phyloP scores from a whole-genome alignment of 2,797 vertebrate species.

The Sparus aurata region DNA sequence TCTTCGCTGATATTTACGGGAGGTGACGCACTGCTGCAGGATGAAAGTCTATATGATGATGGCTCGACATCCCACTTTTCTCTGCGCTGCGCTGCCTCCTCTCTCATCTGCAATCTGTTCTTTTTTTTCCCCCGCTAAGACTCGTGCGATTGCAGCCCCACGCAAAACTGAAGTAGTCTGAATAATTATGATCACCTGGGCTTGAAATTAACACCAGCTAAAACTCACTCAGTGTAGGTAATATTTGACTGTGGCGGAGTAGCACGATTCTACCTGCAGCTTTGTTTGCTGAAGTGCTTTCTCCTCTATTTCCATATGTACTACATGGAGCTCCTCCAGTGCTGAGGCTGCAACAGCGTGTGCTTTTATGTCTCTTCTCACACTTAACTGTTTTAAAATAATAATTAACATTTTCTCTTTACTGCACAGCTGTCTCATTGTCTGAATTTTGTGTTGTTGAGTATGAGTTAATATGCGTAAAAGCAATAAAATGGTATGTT shows the following conservation, averaged over 20 bases:
- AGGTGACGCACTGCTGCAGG: slow-evolving; percentile 2
- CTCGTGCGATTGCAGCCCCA: slow-evolving; percentile 42
- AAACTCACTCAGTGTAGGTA: slow-evolving; percentile 24
- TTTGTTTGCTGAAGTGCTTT: slow-evolving; percentile 23
- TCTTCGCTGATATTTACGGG: slow-evolving; percentile 17
- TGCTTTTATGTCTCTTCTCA: slow-evolving; percentile 4
- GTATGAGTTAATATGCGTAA: not conserved
- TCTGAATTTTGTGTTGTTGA: slow-evolving; percentile 17
- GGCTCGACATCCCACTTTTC: slow-evolving; percentile 43
- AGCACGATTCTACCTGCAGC: slow-evolving; percentile 42
- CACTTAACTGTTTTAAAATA: not conserved
- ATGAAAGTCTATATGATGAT: slow-evolving; percentile 34
- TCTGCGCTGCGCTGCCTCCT: slow-evolving; percentile 11
- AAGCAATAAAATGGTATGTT: not conserved
- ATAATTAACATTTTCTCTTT: not conserved
- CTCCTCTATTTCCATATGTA: slow-evolving; percentile 10
- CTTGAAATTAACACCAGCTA: slow-evolving; percentile 71
- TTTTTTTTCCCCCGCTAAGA: slow-evolving; percentile 9
- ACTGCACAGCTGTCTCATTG: not conserved
- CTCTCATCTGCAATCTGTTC: slow-evolving; percentile 48
- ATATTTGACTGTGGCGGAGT: slow-evolving; percentile 50
- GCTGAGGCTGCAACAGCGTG: not conserved
- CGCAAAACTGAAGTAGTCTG: slow-evolving; percentile 55
- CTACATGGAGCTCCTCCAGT: slow-evolving; percentile 7
- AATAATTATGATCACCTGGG: slow-evolving; percentile 70